Percentiles rank a stretch among this genome's conserved stretches.
Evolutionary conservation across 2,888 invertebrate genomes (phyloP).

Genomic region (Epicampocera succincta): DNA sequence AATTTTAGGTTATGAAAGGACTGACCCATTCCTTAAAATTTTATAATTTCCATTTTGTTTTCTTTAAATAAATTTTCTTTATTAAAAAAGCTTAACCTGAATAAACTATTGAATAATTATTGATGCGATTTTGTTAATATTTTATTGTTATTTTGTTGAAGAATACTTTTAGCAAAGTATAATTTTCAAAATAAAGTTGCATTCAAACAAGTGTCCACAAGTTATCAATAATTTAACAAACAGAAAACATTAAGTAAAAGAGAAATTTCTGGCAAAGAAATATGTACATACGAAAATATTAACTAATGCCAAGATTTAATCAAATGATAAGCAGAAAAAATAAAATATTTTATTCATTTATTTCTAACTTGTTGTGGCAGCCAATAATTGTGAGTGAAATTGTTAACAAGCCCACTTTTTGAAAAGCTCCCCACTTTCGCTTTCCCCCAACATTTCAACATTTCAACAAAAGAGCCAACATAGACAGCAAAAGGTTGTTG

Average conservation of each 20-base stretch:
- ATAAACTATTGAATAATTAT: too few species aligned
- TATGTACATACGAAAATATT: conserved; percentile 48
- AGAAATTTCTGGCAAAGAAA: conserved; percentile 62
- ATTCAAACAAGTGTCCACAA: conserved; percentile 49
- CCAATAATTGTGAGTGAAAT: conserved; percentile 66
- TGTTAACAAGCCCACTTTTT: conserved; percentile 66
- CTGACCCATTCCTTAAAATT: too few species aligned
- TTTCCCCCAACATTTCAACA: conserved; percentile 5
- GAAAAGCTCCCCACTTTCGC: neutral
- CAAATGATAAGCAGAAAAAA: conserved; percentile 37
- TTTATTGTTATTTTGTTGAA: too few species aligned
- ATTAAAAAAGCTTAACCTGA: too few species aligned
- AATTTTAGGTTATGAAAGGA: too few species aligned
- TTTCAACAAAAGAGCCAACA: conserved; percentile 63
- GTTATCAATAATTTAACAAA: conserved; percentile 52
- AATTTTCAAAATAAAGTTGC: neutral
- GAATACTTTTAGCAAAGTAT: too few species aligned
- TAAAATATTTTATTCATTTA: conserved; percentile 29
- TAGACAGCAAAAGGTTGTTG: conserved; percentile 41
- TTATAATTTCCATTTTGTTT: too few species aligned
- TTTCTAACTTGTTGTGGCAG: conserved; percentile 43
- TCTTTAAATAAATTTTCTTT: too few species aligned
- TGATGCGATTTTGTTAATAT: too few species aligned
- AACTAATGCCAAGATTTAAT: conserved; percentile 67
- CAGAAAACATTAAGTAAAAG: conserved; percentile 36